Evolutionary conservation across 2,888 invertebrate genomes (phyloP).

Genomic region (Phortica okadai): DNA sequence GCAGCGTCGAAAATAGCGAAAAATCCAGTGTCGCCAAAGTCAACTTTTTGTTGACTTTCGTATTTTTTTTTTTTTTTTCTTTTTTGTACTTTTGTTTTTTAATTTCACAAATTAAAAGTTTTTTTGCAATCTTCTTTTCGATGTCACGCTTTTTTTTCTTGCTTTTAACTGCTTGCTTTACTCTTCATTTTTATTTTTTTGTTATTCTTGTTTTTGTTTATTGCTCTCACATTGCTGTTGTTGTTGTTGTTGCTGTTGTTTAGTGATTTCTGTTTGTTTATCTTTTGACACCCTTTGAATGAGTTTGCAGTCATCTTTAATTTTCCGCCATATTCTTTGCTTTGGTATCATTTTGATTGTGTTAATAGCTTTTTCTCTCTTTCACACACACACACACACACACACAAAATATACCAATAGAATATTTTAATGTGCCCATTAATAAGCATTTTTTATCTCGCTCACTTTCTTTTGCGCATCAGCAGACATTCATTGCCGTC

Average conservation of each 20-base stretch:
- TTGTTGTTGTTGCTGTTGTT: constrained; percentile 9
- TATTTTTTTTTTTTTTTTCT: neutral
- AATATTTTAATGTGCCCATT: neutral
- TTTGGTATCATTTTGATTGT: neutral
- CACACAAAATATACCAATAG: neutral
- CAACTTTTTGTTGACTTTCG: neutral
- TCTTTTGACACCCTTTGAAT: neutral
- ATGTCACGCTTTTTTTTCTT: neutral
- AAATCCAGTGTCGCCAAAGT: too few relatives aligned
- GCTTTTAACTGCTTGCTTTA: constrained; percentile 8
- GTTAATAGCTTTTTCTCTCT: neutral
- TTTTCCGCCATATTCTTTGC: too few relatives aligned
- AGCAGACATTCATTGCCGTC: neutral
- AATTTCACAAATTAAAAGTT: neutral
- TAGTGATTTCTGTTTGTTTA: neutral
- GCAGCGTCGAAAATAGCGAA: too few relatives aligned
- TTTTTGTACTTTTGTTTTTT: neutral
- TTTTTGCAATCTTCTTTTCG: constrained; percentile 9
- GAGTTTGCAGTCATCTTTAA: too few relatives aligned
- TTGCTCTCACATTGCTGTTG: constrained; percentile 18
- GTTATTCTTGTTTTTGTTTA: constrained; percentile 10
- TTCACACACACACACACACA: neutral
- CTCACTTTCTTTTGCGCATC: neutral
- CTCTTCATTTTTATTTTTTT: constrained; percentile 18
- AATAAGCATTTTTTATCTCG: neutral